Conservation (phyloP, 2,888 invertebrate species). For the Pandemis heparana region DNA sequence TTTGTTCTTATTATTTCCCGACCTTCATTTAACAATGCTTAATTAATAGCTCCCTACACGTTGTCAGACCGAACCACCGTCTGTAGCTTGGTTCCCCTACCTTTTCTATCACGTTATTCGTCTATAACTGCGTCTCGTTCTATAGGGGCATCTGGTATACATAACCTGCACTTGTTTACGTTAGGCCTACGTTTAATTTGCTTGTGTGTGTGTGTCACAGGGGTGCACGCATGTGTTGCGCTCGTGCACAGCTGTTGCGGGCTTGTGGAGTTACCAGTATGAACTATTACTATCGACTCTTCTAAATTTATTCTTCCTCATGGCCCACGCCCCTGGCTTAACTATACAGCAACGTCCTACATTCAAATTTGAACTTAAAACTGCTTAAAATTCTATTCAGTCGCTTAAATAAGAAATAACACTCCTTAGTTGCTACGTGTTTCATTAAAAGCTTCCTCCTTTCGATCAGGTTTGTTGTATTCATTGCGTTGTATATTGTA, state of each 20-base stretch:
- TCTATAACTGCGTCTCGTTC: slow-evolving; percentile 74
- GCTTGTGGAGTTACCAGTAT: slow-evolving; percentile 70
- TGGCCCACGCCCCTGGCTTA: slow-evolving; percentile 73
- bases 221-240: slow-evolving; percentile 78
- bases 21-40: slow-evolving; percentile 81
- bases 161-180: slow-evolving; percentile 83
- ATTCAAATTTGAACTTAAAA: slow-evolving; percentile 60
- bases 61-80: slow-evolving; percentile 74
- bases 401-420: slow-evolving; percentile 60
- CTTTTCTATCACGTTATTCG: slow-evolving; percentile 64
- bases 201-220: slow-evolving; percentile 68
- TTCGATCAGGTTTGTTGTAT: slow-evolving; percentile 18
- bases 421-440: slow-evolving; percentile 24
- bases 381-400: slow-evolving; percentile 70
- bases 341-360: slow-evolving; percentile 55
- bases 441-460: slow-evolving; percentile 23
- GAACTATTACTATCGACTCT: slow-evolving; percentile 71
- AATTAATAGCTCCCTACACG: slow-evolving; percentile 78
- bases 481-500: background rate
- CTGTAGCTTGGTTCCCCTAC: slow-evolving; percentile 61
- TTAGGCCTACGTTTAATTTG: slow-evolving; percentile 63
- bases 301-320: slow-evolving; percentile 84
- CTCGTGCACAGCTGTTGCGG: slow-evolving; percentile 82
- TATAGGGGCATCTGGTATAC: slow-evolving; percentile 83
- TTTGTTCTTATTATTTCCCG: slow-evolving; percentile 65